These are phyloP conservation scores for Calephelis nemesis DNA, from an alignment of 1,140 invertebrate genomes.

Conservation along the genomic window DNA sequence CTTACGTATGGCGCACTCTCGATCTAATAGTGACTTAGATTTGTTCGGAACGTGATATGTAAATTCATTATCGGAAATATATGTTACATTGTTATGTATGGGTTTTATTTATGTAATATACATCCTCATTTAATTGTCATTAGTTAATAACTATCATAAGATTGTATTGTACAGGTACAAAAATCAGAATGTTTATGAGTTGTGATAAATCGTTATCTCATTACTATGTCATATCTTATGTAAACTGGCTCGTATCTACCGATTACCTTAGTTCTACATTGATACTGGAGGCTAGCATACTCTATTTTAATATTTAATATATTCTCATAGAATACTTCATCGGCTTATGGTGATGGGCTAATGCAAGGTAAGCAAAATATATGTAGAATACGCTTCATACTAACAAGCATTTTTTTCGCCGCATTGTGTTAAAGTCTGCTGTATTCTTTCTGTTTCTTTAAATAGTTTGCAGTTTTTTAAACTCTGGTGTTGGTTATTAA, in stretches of 20 bases:
- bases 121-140: slow-evolving; percentile 38
- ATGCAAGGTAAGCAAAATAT: slow-evolving; percentile 57
- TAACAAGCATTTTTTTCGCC: slow-evolving; percentile 52
- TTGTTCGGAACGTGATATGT: slow-evolving; percentile 68
- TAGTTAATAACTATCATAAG: slow-evolving; percentile 23
- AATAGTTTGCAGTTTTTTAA: slow-evolving; percentile 22
- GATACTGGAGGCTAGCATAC: slow-evolving; percentile 6
- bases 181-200: slow-evolving; percentile 36
- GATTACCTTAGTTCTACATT: slow-evolving; percentile 33
- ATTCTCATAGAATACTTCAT: slow-evolving; percentile 46
- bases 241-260: slow-evolving; percentile 59
- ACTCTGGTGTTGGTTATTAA: slow-evolving; percentile 7
- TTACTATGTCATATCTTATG: slow-evolving; percentile 47
- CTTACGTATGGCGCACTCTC: too few species aligned
- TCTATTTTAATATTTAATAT: slow-evolving; percentile 27
- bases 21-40: slow-evolving; percentile 32
- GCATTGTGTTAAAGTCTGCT: slow-evolving; percentile 49
- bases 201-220: slow-evolving; percentile 53
- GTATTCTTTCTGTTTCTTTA: slow-evolving; percentile 27
- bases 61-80: slow-evolving; percentile 75
- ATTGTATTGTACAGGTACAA: slow-evolving; percentile 22
- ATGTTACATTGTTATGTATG: slow-evolving; percentile 73
- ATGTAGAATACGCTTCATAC: slow-evolving; percentile 47
- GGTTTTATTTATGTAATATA: slow-evolving; percentile 71
- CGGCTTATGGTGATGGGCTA: slow-evolving; percentile 69